phyloP scores from a whole-genome alignment of 2,113 vertebrate genomes.

The Crotalus horridus region DNA sequence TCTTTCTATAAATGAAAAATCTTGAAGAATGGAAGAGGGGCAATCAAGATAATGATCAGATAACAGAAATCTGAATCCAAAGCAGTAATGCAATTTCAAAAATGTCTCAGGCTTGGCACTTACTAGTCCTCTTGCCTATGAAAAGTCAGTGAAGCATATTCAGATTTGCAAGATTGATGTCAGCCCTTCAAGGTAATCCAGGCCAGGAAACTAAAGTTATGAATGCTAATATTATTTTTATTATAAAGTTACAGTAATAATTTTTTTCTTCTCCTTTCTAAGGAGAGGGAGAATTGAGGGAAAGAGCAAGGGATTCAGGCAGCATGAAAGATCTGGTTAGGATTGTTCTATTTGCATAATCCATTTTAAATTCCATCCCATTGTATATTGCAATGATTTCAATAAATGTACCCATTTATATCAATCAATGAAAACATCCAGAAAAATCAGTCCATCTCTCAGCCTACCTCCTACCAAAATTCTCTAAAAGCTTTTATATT shows the following conservation, averaged over 20 bases:
- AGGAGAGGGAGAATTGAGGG: background rate
- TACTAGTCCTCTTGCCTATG: background rate
- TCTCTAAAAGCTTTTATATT: background rate
- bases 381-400: background rate
- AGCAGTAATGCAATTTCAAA: background rate
- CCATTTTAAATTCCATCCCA: background rate
- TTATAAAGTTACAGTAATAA: background rate
- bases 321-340: background rate
- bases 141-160: background rate
- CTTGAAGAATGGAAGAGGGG: background rate
- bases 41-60: background rate
- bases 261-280: background rate
- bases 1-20: background rate
- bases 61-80: background rate
- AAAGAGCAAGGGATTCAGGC: too few species aligned
- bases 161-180: background rate
- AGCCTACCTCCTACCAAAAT: background rate
- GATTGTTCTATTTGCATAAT: background rate
- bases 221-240: background rate
- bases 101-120: background rate
- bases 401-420: background rate
- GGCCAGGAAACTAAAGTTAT: background rate
- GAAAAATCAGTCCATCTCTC: background rate
- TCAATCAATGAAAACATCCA: background rate
- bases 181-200: background rate